Conservation (phyloP, 2,888 invertebrate species). For the Sinelater perroti region DNA sequence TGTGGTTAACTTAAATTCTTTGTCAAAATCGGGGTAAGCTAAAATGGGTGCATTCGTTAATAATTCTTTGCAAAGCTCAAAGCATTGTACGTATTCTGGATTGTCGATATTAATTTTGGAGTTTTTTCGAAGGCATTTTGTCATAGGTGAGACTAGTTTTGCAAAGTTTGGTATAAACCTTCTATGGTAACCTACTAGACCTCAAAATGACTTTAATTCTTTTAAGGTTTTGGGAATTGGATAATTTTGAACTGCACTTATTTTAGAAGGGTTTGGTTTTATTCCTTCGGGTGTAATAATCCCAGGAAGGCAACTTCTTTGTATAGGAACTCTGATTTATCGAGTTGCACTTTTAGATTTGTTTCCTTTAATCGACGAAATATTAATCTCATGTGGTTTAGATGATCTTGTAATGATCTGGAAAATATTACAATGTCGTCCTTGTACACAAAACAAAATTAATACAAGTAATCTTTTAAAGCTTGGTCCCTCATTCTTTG, state of each 20-base stretch:
- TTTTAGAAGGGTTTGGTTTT: constrained; percentile 51
- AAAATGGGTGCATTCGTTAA: constrained; percentile 47
- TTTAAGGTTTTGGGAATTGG: constrained; percentile 47
- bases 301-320: constrained; percentile 54
- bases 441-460: constrained; percentile 46
- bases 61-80: constrained; percentile 19
- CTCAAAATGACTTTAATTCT: constrained; percentile 49
- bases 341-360: constrained; percentile 45
- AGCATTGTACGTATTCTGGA: not conserved
- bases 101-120: constrained; percentile 12
- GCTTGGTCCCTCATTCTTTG: too few species aligned
- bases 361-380: constrained; percentile 41
- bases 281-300: constrained; percentile 52
- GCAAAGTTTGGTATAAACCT: constrained; percentile 44
- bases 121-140: constrained; percentile 46
- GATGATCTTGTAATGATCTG: constrained; percentile 45
- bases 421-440: constrained; percentile 51
- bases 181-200: constrained; percentile 47
- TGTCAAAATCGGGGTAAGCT: constrained; percentile 52
- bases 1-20: constrained; percentile 49
- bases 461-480: too few species aligned
- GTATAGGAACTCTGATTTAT: constrained; percentile 47
- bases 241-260: constrained; percentile 43
- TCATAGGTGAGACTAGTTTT: constrained; percentile 47
- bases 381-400: constrained; percentile 41